phyloP scores from a whole-genome alignment of 2,113 vertebrate species.

The Chascanopsetta lugubris region DNA sequence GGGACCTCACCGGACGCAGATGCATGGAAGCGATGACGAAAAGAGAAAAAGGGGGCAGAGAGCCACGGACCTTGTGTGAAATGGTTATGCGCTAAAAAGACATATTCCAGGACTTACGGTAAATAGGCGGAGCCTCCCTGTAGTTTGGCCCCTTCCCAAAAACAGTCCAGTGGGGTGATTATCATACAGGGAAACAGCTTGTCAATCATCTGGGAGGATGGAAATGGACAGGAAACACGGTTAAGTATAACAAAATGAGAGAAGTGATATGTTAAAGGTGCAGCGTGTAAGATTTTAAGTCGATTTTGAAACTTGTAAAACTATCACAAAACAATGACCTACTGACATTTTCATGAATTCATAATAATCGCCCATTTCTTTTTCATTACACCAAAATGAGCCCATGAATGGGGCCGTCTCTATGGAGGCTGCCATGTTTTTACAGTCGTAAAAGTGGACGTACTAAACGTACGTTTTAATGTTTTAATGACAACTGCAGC shows the following conservation, averaged over 20 bases:
- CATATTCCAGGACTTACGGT: constrained; percentile 88
- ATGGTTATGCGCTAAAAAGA: constrained; percentile 23
- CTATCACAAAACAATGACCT: too few species aligned
- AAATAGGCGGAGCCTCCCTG: constrained; percentile 98
- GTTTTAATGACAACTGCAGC: too few species aligned
- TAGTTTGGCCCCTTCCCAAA: constrained; percentile 98
- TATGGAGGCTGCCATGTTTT: too few species aligned
- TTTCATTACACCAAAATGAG: too few species aligned
- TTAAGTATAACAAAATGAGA: constrained; percentile 20
- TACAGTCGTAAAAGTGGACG: too few species aligned
- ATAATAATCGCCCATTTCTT: too few species aligned
- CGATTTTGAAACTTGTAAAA: background rate
- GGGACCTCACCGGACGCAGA: constrained; percentile 6
- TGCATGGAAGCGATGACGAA: constrained; percentile 52
- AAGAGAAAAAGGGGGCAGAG: too few species aligned
- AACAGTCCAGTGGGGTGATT: constrained; percentile 97
- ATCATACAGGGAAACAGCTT: constrained; percentile 99
- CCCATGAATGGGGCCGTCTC: too few species aligned
- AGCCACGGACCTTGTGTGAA: constrained; percentile 29
- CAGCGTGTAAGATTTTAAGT: too few species aligned
- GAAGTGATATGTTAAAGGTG: background rate
- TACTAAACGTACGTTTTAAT: too few species aligned
- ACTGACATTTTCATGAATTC: too few species aligned
- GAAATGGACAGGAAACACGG: constrained; percentile 28
- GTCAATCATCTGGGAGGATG: constrained; percentile 91